Base-by-base conservation (phyloP, 1,140 invertebrate genomes). In the Scaptodrosophila lebanonensis region DNA sequence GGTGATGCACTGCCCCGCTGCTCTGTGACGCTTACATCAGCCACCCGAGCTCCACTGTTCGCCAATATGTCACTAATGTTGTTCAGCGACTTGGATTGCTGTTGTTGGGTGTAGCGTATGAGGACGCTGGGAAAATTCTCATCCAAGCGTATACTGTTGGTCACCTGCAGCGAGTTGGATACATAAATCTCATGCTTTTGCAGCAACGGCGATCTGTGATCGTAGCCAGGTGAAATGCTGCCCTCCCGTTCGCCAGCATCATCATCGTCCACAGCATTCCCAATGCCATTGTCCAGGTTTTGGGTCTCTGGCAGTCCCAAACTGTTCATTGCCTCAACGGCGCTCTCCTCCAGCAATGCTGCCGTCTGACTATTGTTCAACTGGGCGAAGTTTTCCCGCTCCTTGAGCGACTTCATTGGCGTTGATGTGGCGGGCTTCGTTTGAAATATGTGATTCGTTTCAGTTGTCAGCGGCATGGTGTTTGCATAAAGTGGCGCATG, bases 301-400 rank as follows among this genome's bases (percentile, higher is more conserved):
- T n/a, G n/a, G 3, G 50, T 13, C 1, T 71, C 64, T 2, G 85
- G 85, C 48, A 87, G 29, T 1, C 86, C 85, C 27, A 86, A 18
- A 4, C 70, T 85, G 20, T 87, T 87, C 85, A 87, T 87, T 3
- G 85, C 86, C 40, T 85, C 70, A 33, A 85, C 4, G 6, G 72
- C 82, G 32, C 71, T 64, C 35, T 62, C 68, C 30, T 83, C 76
- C 0, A 25, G 8, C 3, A 25, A 8, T n/a, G n/a, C n/a, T n/a
- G 22, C 22, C 22, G 3, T 25, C 22, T 8, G 22, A 3, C 22
- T 25, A 3, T 25, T 25, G 3, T 8, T 25, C 22, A 25, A 25
- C 22, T 25, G 3, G 22, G 3, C 22, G 3, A n/a, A 25, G 8
- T 25, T 25, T 25, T 4, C 22, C 22, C 22, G 22, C 22, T 25